Evolutionary conservation across 2,888 invertebrate species (phyloP), one percentile per base, ranked within the genome.

Genomic region (Erebia epiphron): DNA sequence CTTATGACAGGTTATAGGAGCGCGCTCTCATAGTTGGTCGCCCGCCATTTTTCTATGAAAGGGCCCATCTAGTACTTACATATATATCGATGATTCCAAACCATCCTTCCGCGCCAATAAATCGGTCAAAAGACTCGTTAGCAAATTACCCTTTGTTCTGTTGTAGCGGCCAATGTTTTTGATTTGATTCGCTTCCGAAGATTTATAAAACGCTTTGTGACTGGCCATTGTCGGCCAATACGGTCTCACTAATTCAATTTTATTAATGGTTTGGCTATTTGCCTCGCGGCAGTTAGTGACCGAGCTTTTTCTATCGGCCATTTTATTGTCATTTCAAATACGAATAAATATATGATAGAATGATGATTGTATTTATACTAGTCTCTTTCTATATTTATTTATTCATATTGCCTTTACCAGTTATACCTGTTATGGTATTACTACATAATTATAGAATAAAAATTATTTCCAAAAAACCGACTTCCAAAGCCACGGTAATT

Each of bases 241-340:
- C 79, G 77, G 78, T 74, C 79, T 64, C 81, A 81, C 83, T 87
- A 86, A 88, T 86, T 86, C 82, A 88, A 87, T 89, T 88, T 84
- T 81, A 81, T 84, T 86, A 88, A 88, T 87, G 84, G 85, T 72
- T 79, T 77, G 80, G 76, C 80, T 75, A 80, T 83, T 83, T 81
- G 79, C 79, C 75, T 81, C 72, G 57, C 67, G 73, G 70, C 74
- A 73, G 75, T 74, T 71, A 71, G 73, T 75, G 70, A 67, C 64
- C 68, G 73, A 66, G 73, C 74, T 69, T 74, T 76, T 77, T 77
- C 74, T 77, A 67, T 73, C 67, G 61, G 69, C 73, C 67, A 73
- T 75, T 76, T 74, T 75, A 72, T 70, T 67, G 71, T 72, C 67
- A 74, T 75, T 62, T 70, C 68, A 70, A 73, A 71, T 60, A 14